Evolutionary conservation across 2,888 invertebrate species (phyloP).

Genomic region (Amblyjoppa fuscipennis): DNA sequence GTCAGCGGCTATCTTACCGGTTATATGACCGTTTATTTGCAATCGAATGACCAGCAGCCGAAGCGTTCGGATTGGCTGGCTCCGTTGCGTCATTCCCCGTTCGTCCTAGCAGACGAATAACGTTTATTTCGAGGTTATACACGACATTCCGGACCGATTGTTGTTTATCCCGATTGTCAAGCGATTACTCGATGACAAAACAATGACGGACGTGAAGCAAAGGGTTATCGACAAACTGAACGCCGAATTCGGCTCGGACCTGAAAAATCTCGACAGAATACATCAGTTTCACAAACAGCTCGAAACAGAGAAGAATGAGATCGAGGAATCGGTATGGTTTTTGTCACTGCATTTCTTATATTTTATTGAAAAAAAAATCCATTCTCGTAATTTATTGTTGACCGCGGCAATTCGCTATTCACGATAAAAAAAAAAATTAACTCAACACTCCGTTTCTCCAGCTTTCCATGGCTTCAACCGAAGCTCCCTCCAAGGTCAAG

Average conservation of each 20-base stretch:
- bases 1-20: too few relatives aligned
- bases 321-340: slow-evolving; percentile 85
- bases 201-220: slow-evolving; percentile 80
- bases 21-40: too few relatives aligned
- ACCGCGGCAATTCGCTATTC: not conserved
- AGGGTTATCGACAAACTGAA: slow-evolving; percentile 86
- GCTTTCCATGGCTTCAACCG: slow-evolving; percentile 88
- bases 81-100: not conserved
- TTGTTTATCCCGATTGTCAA: slow-evolving; percentile 11
- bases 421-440: not conserved
- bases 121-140: not conserved
- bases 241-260: slow-evolving; percentile 86
- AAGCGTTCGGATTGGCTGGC: not conserved
- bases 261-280: slow-evolving; percentile 87
- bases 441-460: slow-evolving; percentile 79
- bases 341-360: slow-evolving; percentile 21
- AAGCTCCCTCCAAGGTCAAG: slow-evolving; percentile 89
- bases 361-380: not conserved
- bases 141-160: not conserved
- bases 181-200: slow-evolving; percentile 11
- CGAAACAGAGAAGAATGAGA: slow-evolving; percentile 83
- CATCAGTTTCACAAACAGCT: slow-evolving; percentile 85
- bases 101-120: not conserved
- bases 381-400: slow-evolving; percentile 22
- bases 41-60: not conserved